phyloP scores from a whole-genome alignment of 2,113 vertebrate genomes.

The Thalassarche chlororhynchos region DNA sequence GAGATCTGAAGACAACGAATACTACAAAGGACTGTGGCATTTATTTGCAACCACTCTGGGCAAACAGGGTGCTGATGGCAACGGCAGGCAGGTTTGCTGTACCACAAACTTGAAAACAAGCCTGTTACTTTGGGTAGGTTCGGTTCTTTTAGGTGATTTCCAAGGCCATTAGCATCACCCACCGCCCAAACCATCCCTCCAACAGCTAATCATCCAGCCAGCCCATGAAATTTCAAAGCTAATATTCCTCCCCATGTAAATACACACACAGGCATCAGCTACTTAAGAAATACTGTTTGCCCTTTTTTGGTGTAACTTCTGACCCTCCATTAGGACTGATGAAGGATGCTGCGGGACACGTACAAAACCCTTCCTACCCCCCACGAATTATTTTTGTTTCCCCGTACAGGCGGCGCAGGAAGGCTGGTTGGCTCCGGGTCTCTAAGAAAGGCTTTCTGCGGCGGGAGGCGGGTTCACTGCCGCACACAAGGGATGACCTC shows the following conservation, averaged over 20 bases:
- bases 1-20: neutral
- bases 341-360: neutral
- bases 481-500: slow-evolving; percentile 37
- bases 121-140: neutral
- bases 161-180: slow-evolving; percentile 5
- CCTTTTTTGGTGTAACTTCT: neutral
- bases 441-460: neutral
- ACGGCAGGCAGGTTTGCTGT: no score
- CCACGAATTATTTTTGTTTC: neutral
- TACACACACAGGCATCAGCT: neutral
- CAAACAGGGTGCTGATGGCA: neutral
- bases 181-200: slow-evolving; percentile 8
- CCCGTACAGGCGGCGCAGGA: neutral
- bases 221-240: neutral
- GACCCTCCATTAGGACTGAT: neutral
- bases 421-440: neutral
- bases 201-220: slow-evolving; percentile 17
- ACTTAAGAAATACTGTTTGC: neutral
- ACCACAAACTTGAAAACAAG: neutral
- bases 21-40: neutral
- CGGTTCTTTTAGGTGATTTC: neutral
- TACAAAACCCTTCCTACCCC: neutral
- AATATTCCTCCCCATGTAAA: neutral
- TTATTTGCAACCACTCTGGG: neutral
- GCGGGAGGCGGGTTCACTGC: neutral